Evolutionary conservation across 2,797 vertebrate species (phyloP).

Genomic region (Amblyraja radiata): DNA sequence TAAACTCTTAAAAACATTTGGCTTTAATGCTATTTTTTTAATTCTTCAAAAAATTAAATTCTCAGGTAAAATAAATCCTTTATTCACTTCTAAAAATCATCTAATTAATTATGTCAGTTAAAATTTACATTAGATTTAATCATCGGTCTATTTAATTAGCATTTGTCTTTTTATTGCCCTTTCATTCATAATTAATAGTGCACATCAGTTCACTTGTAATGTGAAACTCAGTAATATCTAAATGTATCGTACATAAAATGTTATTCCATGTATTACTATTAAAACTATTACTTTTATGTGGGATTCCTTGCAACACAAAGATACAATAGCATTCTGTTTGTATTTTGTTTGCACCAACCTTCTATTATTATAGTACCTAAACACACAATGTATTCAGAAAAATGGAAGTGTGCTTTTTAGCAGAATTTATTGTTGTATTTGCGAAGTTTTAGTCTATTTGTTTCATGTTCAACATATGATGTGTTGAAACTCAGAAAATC

Average conservation of each 20-base stretch:
- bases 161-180: not conserved
- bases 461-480: conserved; percentile 17
- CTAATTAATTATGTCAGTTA: not conserved
- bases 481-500: conserved; percentile 1
- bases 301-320: conserved; percentile 7
- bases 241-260: not conserved
- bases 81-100: not conserved
- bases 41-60: conserved; percentile 7
- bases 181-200: not conserved
- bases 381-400: not conserved
- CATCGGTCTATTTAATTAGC: not conserved
- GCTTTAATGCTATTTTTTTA: not conserved
- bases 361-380: not conserved
- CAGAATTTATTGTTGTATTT: conserved; percentile 17
- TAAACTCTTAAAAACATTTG: conserved; percentile 7
- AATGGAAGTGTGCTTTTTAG: not conserved
- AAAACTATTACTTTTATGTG: not conserved
- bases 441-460: not conserved
- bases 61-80: conserved; percentile 9
- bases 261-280: not conserved
- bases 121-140: not conserved
- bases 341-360: conserved; percentile 5
- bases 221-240: conserved; percentile 1
- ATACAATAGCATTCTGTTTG: not conserved
- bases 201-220: not conserved